Conservation (phyloP, 2,113 vertebrate genomes). For the Archocentrus centrarchus region DNA sequence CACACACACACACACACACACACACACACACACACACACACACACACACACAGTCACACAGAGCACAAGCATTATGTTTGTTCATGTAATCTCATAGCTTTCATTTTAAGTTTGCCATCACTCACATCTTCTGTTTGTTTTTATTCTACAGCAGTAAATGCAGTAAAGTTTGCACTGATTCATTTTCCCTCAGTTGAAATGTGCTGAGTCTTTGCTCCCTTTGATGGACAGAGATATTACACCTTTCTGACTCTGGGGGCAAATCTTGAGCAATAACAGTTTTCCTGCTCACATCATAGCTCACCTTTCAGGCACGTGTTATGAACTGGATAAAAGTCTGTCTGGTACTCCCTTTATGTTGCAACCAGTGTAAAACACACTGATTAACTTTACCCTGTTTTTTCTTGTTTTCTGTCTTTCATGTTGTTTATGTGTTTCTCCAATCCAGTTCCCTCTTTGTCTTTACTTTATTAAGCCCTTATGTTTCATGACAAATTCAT, state of each 20-base stretch:
- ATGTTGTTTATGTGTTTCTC: neutral
- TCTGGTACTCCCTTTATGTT: neutral
- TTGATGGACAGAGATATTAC: conserved; percentile 41
- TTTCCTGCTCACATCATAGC: conserved; percentile 16
- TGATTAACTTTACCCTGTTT: neutral
- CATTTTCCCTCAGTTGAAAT: conserved; percentile 31
- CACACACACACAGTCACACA: neutral
- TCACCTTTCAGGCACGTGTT: conserved; percentile 15
- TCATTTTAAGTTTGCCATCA: neutral
- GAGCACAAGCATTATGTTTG: neutral
- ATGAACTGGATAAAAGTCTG: conserved; percentile 9
- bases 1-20: neutral
- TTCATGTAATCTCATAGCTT: neutral
- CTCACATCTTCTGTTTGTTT: neutral
- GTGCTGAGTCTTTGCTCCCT: conserved; percentile 31
- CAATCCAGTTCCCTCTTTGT: neutral
- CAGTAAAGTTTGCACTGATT: conserved; percentile 11
- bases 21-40: neutral
- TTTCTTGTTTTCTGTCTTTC: neutral
- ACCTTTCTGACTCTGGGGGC: conserved; percentile 15
- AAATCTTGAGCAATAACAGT: conserved; percentile 40
- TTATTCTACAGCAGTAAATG: neutral
- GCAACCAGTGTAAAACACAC: conserved; percentile 1
- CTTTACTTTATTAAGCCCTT: neutral
- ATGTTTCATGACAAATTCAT: no score